Evolutionary conservation across 1,140 invertebrate genomes (phyloP).

Genomic region (Bombus superbus): DNA sequence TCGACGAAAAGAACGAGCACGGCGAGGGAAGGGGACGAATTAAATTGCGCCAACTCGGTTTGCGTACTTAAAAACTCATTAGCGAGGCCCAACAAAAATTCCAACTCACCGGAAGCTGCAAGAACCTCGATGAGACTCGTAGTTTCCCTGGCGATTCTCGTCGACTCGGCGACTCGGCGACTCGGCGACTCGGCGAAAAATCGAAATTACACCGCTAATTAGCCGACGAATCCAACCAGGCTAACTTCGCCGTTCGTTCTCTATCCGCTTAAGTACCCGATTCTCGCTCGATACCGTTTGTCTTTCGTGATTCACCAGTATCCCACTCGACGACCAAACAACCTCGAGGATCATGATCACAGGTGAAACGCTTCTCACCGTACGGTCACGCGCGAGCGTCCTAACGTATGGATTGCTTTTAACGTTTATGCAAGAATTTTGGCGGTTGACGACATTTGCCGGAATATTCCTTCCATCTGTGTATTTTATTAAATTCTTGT

Average conservation of each 20-base stretch:
- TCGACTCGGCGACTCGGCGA: not conserved
- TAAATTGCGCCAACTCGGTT: slow-evolving; percentile 9
- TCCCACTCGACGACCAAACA: not conserved
- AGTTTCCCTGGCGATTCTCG: not conserved
- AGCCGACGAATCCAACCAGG: not conserved
- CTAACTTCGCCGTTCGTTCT: not conserved
- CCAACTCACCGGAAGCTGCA: slow-evolving; percentile 43
- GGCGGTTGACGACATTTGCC: not conserved
- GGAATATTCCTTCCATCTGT: not conserved
- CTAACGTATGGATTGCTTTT: not conserved
- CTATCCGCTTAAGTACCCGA: not conserved
- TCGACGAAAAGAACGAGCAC: not conserved
- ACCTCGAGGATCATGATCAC: slow-evolving; percentile 12
- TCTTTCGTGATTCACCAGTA: slow-evolving; percentile 1
- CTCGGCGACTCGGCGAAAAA: not conserved
- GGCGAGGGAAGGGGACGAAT: not conserved
- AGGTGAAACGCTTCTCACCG: not conserved
- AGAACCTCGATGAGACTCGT: not conserved
- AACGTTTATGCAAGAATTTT: not conserved
- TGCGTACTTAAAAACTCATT: slow-evolving; percentile 48
- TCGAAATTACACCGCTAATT: slow-evolving; percentile 48
- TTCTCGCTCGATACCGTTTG: slow-evolving; percentile 22
- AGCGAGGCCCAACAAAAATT: slow-evolving; percentile 47
- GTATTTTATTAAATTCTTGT: not conserved
- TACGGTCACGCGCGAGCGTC: too few relatives aligned